A percentile compares a stretch with the other conserved stretches of the same genome.
Conservation (phyloP, 2,797 vertebrate genomes). For the Tokudaia tokunoshimensis region DNA sequence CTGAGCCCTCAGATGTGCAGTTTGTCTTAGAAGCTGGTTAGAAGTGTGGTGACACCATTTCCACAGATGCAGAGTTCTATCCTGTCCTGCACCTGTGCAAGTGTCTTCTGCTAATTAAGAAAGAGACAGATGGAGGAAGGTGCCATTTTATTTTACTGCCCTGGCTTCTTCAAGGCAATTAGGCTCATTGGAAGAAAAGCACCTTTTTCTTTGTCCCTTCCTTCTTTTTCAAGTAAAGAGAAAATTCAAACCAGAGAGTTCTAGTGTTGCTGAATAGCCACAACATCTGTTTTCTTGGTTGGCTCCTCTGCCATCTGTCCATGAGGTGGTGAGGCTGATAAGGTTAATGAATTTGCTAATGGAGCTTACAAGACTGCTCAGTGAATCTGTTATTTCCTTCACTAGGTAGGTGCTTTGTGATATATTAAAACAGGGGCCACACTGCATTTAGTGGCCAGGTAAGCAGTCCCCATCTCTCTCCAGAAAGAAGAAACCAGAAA, state of each 20-base stretch:
- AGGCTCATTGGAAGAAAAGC: conserved; percentile 75
- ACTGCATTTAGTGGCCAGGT: not conserved
- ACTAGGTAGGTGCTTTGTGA: conserved; percentile 46
- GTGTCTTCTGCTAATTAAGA: conserved; percentile 76
- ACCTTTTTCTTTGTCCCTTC: conserved; percentile 75
- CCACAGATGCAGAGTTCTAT: conserved; percentile 62
- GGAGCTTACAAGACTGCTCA: conserved; percentile 50
- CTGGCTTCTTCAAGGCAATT: conserved; percentile 81
- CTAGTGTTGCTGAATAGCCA: conserved; percentile 34
- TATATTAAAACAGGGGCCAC: conserved; percentile 36
- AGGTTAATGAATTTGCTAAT: conserved; percentile 82
- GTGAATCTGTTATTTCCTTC: conserved; percentile 52
- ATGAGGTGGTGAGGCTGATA: conserved; percentile 35
- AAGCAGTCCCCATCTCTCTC: not conserved
- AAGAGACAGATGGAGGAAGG: conserved; percentile 79
- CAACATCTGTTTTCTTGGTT: conserved; percentile 69
- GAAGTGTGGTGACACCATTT: conserved; percentile 72
- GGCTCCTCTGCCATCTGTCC: conserved; percentile 76
- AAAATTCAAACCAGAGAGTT: conserved; percentile 75
- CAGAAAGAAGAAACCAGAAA: not conserved
- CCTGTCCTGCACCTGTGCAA: conserved; percentile 76
- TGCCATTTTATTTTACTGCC: conserved; percentile 77
- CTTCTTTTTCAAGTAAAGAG: conserved; percentile 78
- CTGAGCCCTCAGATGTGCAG: conserved; percentile 58
- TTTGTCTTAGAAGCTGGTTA: conserved; percentile 69